These are phyloP conservation scores for Tinea pellionella DNA, from an alignment of 2,888 invertebrate species.

Conservation along the genomic window DNA sequence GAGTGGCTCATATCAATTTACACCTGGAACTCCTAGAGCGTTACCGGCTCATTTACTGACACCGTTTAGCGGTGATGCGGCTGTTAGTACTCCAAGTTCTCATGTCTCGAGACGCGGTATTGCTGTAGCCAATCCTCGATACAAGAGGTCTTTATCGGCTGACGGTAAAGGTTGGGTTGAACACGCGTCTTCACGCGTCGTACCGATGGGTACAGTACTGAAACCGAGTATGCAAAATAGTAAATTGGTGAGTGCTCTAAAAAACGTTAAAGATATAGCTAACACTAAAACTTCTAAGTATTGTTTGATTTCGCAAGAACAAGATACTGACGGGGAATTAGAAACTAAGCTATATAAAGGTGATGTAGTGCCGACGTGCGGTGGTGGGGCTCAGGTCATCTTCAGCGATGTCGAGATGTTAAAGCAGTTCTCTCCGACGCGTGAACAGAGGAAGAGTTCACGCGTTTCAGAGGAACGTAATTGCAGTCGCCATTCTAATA, in stretches of 20 bases:
- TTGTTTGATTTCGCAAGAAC: conserved; percentile 91
- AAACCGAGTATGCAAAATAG: conserved; percentile 87
- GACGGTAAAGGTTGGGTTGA: conserved; percentile 86
- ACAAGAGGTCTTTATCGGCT: conserved; percentile 85
- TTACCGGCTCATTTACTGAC: conserved; percentile 55
- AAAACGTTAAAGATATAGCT: conserved; percentile 80
- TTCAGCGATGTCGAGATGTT: conserved; percentile 95
- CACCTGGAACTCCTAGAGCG: conserved; percentile 56
- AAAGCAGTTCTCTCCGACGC: conserved; percentile 81
- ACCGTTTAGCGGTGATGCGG: conserved; percentile 35
- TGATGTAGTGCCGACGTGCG: conserved; percentile 92
- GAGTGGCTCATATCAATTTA: conserved; percentile 25
- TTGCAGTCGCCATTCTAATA: conserved; percentile 55
- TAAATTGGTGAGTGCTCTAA: conserved; percentile 86
- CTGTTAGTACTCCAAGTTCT: conserved; percentile 39
- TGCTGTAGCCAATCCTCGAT: conserved; percentile 77
- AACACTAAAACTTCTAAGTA: conserved; percentile 84
- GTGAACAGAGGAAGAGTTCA: conserved; percentile 32
- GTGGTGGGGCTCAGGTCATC: conserved; percentile 95
- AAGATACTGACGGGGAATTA: conserved; percentile 91
- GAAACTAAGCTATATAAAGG: conserved; percentile 95
- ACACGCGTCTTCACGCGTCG: conserved; percentile 83
- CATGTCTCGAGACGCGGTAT: conserved; percentile 65
- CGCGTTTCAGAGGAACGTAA: neutral
- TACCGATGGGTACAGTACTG: conserved; percentile 88